Base-by-base conservation (phyloP, 2,888 invertebrate genomes). In the Nymphalis urticae region DNA sequence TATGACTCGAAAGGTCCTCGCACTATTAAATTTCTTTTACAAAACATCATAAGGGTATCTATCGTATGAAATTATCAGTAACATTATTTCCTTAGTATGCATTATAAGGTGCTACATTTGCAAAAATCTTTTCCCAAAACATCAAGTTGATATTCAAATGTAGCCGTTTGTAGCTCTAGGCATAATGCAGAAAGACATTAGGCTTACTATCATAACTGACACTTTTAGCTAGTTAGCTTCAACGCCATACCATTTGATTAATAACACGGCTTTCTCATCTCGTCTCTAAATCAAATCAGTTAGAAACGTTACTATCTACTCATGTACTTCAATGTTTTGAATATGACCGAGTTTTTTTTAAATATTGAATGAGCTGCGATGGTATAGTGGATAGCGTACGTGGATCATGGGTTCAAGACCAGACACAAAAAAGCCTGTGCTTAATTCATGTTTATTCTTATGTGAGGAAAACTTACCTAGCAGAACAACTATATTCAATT, bases 181-280 rank as follows among this genome's bases (percentile, higher is more conserved):
- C 64, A 62, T 71, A 71, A 71, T 72, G 71, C 69, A 71, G 61
- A 71, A 64, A 71, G 71, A 69, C 69, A 71, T 71, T 69, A 72
- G 64, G 66, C 68, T 63, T 64, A 64, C 69, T 62, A 66, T 67
- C 66, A 69, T 48, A 64, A 48, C 69, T 72, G 64, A 69, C 56
- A 67, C 56, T 62, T 62, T 67, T 58, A 67, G 67, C 67, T 67
- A 67, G 62, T 67, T 67, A 62, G 56, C 21, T 19, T 21, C 54
- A 27, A 36, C 56, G 62, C 56, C 62, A 67, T 66, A 48, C 54
- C 16, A 36, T 54, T 66, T 71, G 69, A 71, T 71, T 71, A 71
- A 71, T 71, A 71, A 58, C 67, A 63, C 69, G 63, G 66, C 71
- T 66, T 66, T 71, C 62, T 71, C 71, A 69, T 71, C 66, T 71